Evolutionary conservation across 2,888 invertebrate genomes (phyloP).

Genomic region (Allophyes oxyacanthae): DNA sequence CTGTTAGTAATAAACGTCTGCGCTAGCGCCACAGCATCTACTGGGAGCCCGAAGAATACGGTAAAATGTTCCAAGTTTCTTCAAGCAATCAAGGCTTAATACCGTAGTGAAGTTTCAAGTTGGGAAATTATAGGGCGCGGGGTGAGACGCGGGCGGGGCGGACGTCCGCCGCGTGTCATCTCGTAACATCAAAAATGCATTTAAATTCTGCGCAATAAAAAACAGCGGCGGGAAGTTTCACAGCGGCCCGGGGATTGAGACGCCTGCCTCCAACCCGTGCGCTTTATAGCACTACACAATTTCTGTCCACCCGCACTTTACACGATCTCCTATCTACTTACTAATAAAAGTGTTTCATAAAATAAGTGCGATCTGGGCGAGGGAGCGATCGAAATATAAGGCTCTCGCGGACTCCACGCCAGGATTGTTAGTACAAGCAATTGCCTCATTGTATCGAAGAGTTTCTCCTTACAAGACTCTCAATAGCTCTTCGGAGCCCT

Average conservation of each 20-base stretch:
- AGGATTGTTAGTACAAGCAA: slow-evolving; percentile 70
- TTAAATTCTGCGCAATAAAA: slow-evolving; percentile 90
- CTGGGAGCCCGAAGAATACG: slow-evolving; percentile 88
- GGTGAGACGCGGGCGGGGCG: slow-evolving; percentile 72
- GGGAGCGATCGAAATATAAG: slow-evolving; percentile 38
- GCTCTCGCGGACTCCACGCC: slow-evolving; percentile 35
- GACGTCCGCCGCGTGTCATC: slow-evolving; percentile 89
- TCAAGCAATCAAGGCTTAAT: slow-evolving; percentile 89
- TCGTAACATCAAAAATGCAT: slow-evolving; percentile 90
- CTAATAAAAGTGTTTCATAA: slow-evolving; percentile 66
- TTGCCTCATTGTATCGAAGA: slow-evolving; percentile 73
- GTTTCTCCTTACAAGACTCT: slow-evolving; percentile 58
- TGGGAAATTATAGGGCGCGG: slow-evolving; percentile 88
- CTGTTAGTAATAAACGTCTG: slow-evolving; percentile 85
- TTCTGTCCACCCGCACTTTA: slow-evolving; percentile 70
- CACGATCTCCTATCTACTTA: slow-evolving; percentile 68
- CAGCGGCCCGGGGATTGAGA: slow-evolving; percentile 83
- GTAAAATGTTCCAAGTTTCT: slow-evolving; percentile 89
- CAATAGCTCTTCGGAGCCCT: slow-evolving; percentile 60
- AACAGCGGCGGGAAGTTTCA: slow-evolving; percentile 87
- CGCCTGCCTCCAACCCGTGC: slow-evolving; percentile 71
- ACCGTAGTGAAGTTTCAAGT: slow-evolving; percentile 89
- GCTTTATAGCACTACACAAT: slow-evolving; percentile 77
- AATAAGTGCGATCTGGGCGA: slow-evolving; percentile 41
- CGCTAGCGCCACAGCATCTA: slow-evolving; percentile 84